Percentiles rank a stretch among this genome's conserved stretches.
Conservation (phyloP, 1,140 invertebrate genomes). For the Phymorhynchus buccinoides region DNA sequence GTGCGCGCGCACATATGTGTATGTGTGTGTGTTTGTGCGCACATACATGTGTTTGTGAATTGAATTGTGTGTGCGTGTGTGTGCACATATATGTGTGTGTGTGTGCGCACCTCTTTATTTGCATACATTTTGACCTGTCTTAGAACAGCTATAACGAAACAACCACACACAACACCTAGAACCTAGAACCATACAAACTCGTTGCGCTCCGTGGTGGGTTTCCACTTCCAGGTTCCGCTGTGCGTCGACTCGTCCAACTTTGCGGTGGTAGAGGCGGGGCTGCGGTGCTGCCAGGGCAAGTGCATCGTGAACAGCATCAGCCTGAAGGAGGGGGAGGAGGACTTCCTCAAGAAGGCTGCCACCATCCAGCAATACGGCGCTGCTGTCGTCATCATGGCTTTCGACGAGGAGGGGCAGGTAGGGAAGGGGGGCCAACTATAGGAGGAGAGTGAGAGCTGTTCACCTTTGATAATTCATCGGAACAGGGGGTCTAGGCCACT, state of each 20-base stretch:
- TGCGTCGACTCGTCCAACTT: slow-evolving; percentile 80
- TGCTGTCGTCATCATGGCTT: slow-evolving; percentile 77
- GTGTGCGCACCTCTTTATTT: too few relatives aligned
- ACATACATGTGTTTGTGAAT: too few relatives aligned
- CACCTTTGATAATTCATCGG: too few relatives aligned
- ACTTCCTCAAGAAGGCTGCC: slow-evolving; percentile 76
- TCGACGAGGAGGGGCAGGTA: slow-evolving; percentile 77
- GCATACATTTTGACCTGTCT: too few relatives aligned
- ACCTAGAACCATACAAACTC: too few relatives aligned
- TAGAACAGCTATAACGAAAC: too few relatives aligned
- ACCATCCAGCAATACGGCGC: slow-evolving; percentile 77
- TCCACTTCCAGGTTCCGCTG: slow-evolving; percentile 76
- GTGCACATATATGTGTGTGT: too few relatives aligned
- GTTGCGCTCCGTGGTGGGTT: too few relatives aligned
- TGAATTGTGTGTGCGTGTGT: too few relatives aligned
- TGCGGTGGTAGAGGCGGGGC: slow-evolving; percentile 77
- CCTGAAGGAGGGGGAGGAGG: slow-evolving; percentile 78
- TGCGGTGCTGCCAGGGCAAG: slow-evolving; percentile 79
- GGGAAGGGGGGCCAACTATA: background rate
- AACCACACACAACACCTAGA: background rate
- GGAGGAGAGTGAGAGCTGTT: background rate
- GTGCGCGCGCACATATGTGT: too few relatives aligned
- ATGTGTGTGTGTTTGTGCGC: too few relatives aligned
- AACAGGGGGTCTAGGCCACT: too few relatives aligned
- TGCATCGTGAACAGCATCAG: slow-evolving; percentile 79